Percentiles rank a stretch among this genome's conserved stretches.
These are phyloP conservation scores for Sarcophaga rosellei DNA, from an alignment of 2,888 invertebrate genomes.

Conservation along the genomic window DNA sequence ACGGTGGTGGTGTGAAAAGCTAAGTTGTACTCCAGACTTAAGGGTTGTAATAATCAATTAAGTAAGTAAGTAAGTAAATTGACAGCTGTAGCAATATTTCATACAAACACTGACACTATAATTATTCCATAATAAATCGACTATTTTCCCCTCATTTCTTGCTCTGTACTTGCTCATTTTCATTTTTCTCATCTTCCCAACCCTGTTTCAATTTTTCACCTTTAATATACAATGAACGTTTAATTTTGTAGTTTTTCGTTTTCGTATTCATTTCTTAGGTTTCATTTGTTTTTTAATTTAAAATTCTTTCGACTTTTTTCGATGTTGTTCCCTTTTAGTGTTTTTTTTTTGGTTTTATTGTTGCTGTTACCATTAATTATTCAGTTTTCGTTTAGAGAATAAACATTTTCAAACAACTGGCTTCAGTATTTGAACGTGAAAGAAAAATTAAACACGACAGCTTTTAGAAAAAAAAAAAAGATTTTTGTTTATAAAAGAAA, in stretches of 20 bases:
- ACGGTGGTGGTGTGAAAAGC: too few species aligned
- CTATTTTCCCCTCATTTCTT: too few species aligned
- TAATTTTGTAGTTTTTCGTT: neutral
- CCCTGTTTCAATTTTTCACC: too few species aligned
- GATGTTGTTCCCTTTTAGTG: neutral
- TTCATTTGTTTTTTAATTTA: constrained; percentile 28
- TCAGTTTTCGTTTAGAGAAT: constrained; percentile 19
- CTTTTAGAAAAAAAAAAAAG: neutral
- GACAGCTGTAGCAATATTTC: too few species aligned
- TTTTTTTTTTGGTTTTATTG: neutral
- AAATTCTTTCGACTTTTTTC: constrained; percentile 14
- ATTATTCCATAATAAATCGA: too few species aligned
- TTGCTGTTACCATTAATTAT: constrained; percentile 27
- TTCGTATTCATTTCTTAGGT: neutral
- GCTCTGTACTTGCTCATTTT: too few species aligned
- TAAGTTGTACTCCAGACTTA: too few species aligned
- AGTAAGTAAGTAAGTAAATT: too few species aligned
- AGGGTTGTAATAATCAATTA: too few species aligned
- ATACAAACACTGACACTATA: too few species aligned
- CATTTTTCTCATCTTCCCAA: too few species aligned
- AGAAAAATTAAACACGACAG: neutral
- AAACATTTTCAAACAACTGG: constrained; percentile 11
- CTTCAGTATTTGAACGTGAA: neutral
- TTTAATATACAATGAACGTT: too few species aligned
- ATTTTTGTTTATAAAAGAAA: neutral